These are phyloP conservation scores for Polydesmus complanatus DNA, from an alignment of 2,888 invertebrate species.

Conservation along the genomic window DNA sequence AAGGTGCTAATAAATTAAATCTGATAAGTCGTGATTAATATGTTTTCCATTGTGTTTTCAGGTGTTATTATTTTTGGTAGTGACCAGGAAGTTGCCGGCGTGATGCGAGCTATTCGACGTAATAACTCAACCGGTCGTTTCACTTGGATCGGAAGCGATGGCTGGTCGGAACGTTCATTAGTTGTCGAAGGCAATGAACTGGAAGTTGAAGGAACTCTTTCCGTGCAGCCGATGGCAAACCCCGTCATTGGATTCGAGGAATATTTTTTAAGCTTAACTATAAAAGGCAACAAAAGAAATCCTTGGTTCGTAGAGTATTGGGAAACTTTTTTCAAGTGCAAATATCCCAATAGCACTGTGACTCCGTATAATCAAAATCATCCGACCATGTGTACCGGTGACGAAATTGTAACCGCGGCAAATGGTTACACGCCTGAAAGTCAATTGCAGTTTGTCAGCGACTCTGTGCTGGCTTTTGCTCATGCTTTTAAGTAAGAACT, in stretches of 20 bases:
- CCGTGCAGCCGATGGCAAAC: constrained; percentile 86
- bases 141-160: constrained; percentile 93
- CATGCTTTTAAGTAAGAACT: constrained; percentile 45
- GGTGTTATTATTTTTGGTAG: constrained; percentile 91
- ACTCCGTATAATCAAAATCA: constrained; percentile 72
- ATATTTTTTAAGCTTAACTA: constrained; percentile 68
- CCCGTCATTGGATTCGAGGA: constrained; percentile 74
- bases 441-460: constrained; percentile 90
- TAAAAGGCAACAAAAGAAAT: constrained; percentile 75
- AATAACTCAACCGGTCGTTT: constrained; percentile 77
- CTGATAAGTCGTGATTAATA: neutral
- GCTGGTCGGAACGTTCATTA: constrained; percentile 79
- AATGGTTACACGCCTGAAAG: constrained; percentile 71
- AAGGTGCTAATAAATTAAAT: neutral
- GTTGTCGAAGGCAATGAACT: constrained; percentile 77
- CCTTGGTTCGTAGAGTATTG: constrained; percentile 96
- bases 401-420: constrained; percentile 55
- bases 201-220: constrained; percentile 84
- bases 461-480: constrained; percentile 89
- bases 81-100: constrained; percentile 89
- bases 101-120: constrained; percentile 82
- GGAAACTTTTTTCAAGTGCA: constrained; percentile 86
- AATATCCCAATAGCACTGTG: constrained; percentile 60
- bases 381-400: constrained; percentile 55
- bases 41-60: constrained; percentile 30